Percentiles rank a stretch among this genome's conserved stretches.
These are phyloP conservation scores for Platyrinchus mystaceus DNA, from an alignment of 2,797 vertebrate species.

Conservation along the genomic window DNA sequence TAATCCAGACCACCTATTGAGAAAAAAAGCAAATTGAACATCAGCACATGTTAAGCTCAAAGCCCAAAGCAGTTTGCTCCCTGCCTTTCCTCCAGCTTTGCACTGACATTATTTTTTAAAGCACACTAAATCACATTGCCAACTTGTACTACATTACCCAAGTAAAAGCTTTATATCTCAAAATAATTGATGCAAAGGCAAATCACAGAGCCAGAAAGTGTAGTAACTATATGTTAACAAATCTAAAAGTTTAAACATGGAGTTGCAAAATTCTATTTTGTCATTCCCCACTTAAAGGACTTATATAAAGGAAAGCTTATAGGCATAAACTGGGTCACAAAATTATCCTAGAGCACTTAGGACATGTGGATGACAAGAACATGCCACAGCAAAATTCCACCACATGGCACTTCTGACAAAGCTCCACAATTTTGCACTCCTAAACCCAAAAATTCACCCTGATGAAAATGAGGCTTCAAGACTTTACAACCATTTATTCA, in stretches of 20 bases:
- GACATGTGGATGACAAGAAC: background rate
- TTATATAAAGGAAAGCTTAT: background rate
- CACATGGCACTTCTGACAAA: background rate
- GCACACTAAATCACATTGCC: background rate
- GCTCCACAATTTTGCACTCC: background rate
- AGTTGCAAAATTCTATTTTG: background rate
- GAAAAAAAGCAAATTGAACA: background rate
- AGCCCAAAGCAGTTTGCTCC: background rate
- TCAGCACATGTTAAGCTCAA: background rate
- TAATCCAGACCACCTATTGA: slow-evolving; percentile 95
- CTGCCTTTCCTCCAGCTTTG: background rate
- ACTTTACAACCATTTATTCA: background rate
- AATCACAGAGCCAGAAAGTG: background rate
- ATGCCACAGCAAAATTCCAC: background rate
- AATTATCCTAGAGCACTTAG: background rate
- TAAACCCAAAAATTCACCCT: background rate
- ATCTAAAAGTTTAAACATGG: fast-evolving
- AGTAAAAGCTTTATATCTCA: background rate
- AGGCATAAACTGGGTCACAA: background rate
- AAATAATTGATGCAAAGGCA: background rate
- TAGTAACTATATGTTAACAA: background rate
- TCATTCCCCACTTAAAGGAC: background rate
- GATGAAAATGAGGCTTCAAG: background rate
- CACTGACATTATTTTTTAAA: background rate
- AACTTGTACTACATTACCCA: background rate